phyloP scores from a whole-genome alignment of 2,888 invertebrate genomes.

The Orthosia cruda region DNA sequence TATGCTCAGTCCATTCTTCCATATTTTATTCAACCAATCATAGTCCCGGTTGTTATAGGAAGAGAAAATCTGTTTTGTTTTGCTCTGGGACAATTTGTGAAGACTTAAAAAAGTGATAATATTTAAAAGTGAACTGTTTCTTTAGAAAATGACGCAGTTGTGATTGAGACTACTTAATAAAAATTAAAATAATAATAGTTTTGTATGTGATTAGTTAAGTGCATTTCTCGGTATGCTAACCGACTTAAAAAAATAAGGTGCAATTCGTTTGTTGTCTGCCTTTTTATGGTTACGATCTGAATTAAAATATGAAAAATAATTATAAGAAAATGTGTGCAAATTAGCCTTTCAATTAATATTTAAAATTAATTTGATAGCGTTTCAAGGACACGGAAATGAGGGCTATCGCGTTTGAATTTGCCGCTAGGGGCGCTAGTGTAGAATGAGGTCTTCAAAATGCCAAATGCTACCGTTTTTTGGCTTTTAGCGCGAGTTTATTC shows the following conservation, averaged over 20 bases:
- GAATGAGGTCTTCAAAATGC: no score
- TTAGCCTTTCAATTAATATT: constrained; percentile 20
- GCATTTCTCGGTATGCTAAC: constrained; percentile 20
- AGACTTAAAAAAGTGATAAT: constrained; percentile 18
- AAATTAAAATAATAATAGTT: constrained; percentile 16
- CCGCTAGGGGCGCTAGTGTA: no score
- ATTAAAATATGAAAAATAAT: constrained; percentile 1
- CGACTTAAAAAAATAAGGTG: constrained; percentile 11
- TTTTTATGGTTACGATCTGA: constrained; percentile 43
- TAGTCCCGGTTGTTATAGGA: background rate
- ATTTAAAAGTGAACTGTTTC: constrained; percentile 13
- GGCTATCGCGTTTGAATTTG: no score
- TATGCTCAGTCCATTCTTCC: no score
- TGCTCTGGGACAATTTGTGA: background rate
- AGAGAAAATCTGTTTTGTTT: constrained; percentile 8
- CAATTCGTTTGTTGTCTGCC: constrained; percentile 35
- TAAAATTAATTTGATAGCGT: constrained; percentile 4
- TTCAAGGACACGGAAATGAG: background rate
- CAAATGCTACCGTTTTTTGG: no score
- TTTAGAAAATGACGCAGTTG: constrained; percentile 9
- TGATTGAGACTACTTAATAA: constrained; percentile 9
- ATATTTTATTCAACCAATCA: background rate
- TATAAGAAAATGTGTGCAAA: constrained; percentile 52
- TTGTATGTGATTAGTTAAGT: constrained; percentile 38
- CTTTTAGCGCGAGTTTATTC: no score